Evolutionary conservation across 2,888 invertebrate genomes (phyloP).

Genomic region (Coleophora flavipennella): DNA sequence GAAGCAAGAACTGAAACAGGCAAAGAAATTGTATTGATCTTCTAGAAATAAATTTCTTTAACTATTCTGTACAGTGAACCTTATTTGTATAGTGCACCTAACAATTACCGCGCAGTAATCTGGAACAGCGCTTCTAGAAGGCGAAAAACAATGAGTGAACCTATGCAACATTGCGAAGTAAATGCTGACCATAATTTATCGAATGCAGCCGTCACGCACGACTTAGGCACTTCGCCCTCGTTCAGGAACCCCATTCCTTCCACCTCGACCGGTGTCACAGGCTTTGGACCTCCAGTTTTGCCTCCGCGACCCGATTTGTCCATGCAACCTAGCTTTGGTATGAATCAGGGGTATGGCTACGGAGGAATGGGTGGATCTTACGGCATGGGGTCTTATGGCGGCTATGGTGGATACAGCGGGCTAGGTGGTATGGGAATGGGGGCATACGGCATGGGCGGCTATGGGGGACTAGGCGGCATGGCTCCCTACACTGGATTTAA

Average conservation of each 20-base stretch:
- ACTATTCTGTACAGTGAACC: not conserved
- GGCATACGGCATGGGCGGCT: slow-evolving; percentile 19
- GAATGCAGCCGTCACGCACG: slow-evolving; percentile 29
- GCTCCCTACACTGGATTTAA: slow-evolving; percentile 56
- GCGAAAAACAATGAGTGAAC: slow-evolving; percentile 40
- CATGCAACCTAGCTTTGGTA: slow-evolving; percentile 34
- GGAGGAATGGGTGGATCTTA: slow-evolving; percentile 23
- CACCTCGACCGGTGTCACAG: slow-evolving; percentile 23
- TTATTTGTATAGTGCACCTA: slow-evolving; percentile 13
- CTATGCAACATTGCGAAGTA: slow-evolving; percentile 35
- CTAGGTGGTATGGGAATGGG: slow-evolving; percentile 24
- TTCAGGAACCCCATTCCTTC: slow-evolving; percentile 42
- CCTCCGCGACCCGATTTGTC: slow-evolving; percentile 49
- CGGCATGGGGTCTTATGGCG: slow-evolving; percentile 23
- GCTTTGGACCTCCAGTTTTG: slow-evolving; percentile 31
- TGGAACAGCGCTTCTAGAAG: slow-evolving; percentile 8
- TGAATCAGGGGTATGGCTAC: slow-evolving; percentile 24
- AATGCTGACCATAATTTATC: slow-evolving; percentile 37
- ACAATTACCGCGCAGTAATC: slow-evolving; percentile 20
- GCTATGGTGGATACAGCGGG: slow-evolving; percentile 15
- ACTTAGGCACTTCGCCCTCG: slow-evolving; percentile 23
- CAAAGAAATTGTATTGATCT: too few species aligned
- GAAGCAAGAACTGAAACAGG: too few species aligned
- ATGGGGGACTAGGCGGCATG: slow-evolving; percentile 31
- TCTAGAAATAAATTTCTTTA: not conserved